phyloP scores from a whole-genome alignment of 2,113 vertebrate species.

The Monopterus albus region DNA sequence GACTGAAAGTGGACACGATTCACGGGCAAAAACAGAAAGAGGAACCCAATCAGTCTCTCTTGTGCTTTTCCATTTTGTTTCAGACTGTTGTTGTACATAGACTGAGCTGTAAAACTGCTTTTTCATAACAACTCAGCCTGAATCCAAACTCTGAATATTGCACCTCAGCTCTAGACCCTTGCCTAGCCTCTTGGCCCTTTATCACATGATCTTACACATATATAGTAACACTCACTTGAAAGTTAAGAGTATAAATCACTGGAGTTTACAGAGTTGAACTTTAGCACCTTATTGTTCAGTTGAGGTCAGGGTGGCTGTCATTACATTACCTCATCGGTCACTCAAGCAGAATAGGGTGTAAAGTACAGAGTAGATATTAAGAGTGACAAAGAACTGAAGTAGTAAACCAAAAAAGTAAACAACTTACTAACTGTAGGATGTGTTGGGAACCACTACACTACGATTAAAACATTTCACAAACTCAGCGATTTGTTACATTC shows the following conservation, averaged over 20 bases:
- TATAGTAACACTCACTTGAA: slow-evolving; percentile 56
- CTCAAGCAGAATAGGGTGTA: slow-evolving; percentile 56
- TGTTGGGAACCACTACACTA: slow-evolving; percentile 28
- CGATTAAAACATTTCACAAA: slow-evolving; percentile 11
- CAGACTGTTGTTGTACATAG: slow-evolving; percentile 66
- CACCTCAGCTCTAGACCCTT: slow-evolving; percentile 57
- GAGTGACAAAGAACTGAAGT: slow-evolving; percentile 41
- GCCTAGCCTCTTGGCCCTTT: slow-evolving; percentile 47
- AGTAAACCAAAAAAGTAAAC: slow-evolving; percentile 46
- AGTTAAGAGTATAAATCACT: slow-evolving; percentile 44
- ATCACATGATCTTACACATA: slow-evolving; percentile 30
- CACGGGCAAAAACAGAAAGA: slow-evolving; percentile 29
- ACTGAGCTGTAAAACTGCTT: slow-evolving; percentile 64
- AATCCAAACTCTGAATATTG: slow-evolving; percentile 67
- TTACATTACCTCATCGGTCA: slow-evolving; percentile 68
- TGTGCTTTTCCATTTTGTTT: slow-evolving; percentile 14
- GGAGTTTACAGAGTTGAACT: slow-evolving; percentile 70
- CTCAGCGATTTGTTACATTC: no score
- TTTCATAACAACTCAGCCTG: slow-evolving; percentile 63
- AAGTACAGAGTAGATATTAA: slow-evolving; percentile 45
- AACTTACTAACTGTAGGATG: slow-evolving; percentile 1
- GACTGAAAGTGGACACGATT: slow-evolving; percentile 11
- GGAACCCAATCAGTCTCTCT: slow-evolving; percentile 23
- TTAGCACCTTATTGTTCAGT: slow-evolving; percentile 78
- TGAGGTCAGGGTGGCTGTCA: slow-evolving; percentile 64